Evolutionary conservation across 1,140 invertebrate species (phyloP), one percentile per base, ranked within the genome.

Genomic region (Cryptotermes secundus): DNA sequence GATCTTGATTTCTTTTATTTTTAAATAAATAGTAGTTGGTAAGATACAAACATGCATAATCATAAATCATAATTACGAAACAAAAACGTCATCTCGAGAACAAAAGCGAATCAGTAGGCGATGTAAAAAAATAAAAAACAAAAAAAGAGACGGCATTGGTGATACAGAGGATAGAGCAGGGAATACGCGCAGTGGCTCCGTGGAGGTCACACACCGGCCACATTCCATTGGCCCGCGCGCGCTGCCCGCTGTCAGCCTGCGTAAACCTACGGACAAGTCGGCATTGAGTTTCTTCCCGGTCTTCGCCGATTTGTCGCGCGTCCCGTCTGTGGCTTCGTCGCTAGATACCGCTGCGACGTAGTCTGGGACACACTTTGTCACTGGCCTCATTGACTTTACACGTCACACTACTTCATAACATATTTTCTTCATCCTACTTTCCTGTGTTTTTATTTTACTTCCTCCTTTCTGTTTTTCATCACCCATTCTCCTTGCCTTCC

Each of bases 61-160:
- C n/a, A 72, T 72, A 72, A 72, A 72, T 72, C 59, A 72, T 72
- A 72, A 72, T 72, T 72, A 72, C 7, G 59, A 72, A 72, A 72
- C 59, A 72, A 72, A 72, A 72, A 72, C 59, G 59, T 72, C 59
- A 72, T 72, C 59, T 72, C 26, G 59, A 72, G 31, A 72, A 72
- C n/a, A 72, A 72, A 31, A 72, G 59, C 59, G 59, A 72, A 72
- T 31, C 59, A 72, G 6, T 31, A 49, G 59, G n/a, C n/a, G 7
- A n/a, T n/a, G 14, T 22, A 14, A 1, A 72, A 72, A n/a, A 72
- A 72, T 19, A 22, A 49, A 72, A 72, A 72, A 72, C n/a, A 72
- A 72, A 72, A 2, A 31, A 14, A 22, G 45, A 16, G 31, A 72
- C 53, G 19, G 53, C 53, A 3, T n/a, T n/a, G n/a, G n/a, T n/a